These are phyloP conservation scores for Sphenopsis melanotis DNA, from an alignment of 2,797 vertebrate genomes.

Conservation along the genomic window DNA sequence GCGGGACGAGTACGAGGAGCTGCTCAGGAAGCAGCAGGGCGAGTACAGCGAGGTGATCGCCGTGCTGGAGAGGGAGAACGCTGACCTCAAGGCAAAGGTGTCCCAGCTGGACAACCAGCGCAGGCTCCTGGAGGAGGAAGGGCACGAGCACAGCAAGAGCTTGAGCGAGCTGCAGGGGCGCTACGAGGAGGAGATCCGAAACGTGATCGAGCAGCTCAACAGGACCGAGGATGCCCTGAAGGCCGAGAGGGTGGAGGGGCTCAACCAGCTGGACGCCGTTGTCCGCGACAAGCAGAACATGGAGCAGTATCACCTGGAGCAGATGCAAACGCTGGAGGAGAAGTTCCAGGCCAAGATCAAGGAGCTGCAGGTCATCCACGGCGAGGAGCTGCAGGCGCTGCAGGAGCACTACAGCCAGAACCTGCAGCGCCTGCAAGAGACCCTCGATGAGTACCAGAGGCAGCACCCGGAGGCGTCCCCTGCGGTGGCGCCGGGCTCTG, in stretches of 20 bases:
- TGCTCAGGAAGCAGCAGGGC: constrained; percentile 81
- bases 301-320: constrained; percentile 81
- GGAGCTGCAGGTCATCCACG: constrained; percentile 82
- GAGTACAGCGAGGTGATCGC: constrained; percentile 79
- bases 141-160: constrained; percentile 75
- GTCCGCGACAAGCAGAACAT: constrained; percentile 80
- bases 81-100: constrained; percentile 81
- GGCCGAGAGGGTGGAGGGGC: constrained; percentile 76
- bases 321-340: constrained; percentile 83
- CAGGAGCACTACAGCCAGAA: constrained; percentile 82
- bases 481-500: rapidly evolving
- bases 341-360: constrained; percentile 84
- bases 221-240: constrained; percentile 80
- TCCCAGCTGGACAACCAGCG: constrained; percentile 76
- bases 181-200: constrained; percentile 80
- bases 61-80: constrained; percentile 83
- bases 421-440: constrained; percentile 76
- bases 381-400: constrained; percentile 84
- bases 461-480: constrained; percentile 19
- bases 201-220: constrained; percentile 75
- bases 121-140: constrained; percentile 75
- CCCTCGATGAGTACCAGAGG: constrained; percentile 63
- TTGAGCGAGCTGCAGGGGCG: constrained; percentile 77
- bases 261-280: constrained; percentile 79
- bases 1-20: constrained; percentile 81